phyloP scores from a whole-genome alignment of 2,888 invertebrate species.

The Chaitophorus viminalis region DNA sequence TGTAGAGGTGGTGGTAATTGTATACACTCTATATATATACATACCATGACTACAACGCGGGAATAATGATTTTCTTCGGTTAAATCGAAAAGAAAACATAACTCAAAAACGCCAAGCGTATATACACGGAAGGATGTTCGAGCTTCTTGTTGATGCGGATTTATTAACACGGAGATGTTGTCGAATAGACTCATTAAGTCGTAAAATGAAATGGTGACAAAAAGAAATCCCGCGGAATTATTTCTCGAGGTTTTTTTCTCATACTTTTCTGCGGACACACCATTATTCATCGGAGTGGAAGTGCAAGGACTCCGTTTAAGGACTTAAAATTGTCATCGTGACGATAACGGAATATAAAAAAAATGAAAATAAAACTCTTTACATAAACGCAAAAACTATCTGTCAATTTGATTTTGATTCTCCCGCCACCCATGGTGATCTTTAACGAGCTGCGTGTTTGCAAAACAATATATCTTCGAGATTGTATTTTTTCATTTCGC shows the following conservation, averaged over 20 bases:
- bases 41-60: neutral
- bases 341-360: neutral
- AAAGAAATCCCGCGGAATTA: neutral
- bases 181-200: slow-evolving; percentile 28
- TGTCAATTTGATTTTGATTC: slow-evolving; percentile 43
- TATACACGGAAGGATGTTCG: neutral
- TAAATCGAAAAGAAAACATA: slow-evolving; percentile 7
- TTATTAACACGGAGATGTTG: slow-evolving; percentile 22
- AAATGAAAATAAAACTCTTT: slow-evolving; percentile 11
- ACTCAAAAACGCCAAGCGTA: neutral
- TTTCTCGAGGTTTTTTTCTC: slow-evolving; percentile 5
- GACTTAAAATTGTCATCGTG: slow-evolving; percentile 39
- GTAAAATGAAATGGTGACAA: neutral
- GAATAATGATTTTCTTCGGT: slow-evolving; percentile 29
- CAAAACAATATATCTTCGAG: slow-evolving; percentile 25
- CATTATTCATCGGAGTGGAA: slow-evolving; percentile 25
- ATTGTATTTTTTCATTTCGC: slow-evolving; percentile 17
- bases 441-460: slow-evolving; percentile 37
- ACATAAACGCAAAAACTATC: slow-evolving; percentile 18
- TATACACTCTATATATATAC: neutral
- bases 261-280: neutral
- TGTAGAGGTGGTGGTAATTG: too few species aligned
- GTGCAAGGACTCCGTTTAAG: neutral
- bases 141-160: neutral
- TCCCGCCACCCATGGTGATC: slow-evolving; percentile 1